Conservation (phyloP, 1,140 invertebrate genomes). For the Zaprionus gabonicus region DNA sequence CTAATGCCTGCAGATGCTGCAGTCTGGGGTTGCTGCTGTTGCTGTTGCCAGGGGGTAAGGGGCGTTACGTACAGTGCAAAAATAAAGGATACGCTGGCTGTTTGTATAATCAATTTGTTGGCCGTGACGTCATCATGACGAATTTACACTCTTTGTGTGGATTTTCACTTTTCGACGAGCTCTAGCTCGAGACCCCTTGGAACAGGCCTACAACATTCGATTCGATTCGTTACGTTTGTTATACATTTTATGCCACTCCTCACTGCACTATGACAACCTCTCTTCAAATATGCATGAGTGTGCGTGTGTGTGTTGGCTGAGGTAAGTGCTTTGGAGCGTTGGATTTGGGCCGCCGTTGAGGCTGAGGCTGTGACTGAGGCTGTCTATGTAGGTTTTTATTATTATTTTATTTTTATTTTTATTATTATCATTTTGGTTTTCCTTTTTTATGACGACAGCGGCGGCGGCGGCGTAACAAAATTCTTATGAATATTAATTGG, state of each 20-base stretch:
- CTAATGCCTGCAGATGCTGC: constrained; percentile 20
- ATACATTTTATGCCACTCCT: constrained; percentile 49
- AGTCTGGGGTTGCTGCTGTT: constrained; percentile 29
- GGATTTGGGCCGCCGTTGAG: constrained; percentile 32
- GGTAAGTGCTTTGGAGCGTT: constrained; percentile 47
- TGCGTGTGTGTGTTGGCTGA: constrained; percentile 26
- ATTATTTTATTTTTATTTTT: constrained; percentile 40
- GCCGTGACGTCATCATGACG: constrained; percentile 71
- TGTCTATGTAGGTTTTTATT: constrained; percentile 54
- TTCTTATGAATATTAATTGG: constrained; percentile 65
- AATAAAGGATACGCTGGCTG: constrained; percentile 63
- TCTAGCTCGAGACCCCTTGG: constrained; percentile 22
- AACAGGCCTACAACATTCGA: constrained; percentile 47
- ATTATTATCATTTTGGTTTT: constrained; percentile 32
- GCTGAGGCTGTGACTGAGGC: constrained; percentile 25
- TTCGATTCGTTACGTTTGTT: constrained; percentile 62
- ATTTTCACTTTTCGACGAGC: constrained; percentile 50
- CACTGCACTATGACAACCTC: constrained; percentile 13
- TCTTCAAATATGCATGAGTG: constrained; percentile 9
- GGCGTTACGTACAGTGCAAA: constrained; percentile 44
- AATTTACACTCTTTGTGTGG: constrained; percentile 52
- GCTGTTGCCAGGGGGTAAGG: background rate
- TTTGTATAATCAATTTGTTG: constrained; percentile 59
- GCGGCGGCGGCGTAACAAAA: constrained; percentile 50
- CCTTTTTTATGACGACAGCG: constrained; percentile 5